Evolutionary conservation across 2,113 vertebrate genomes (phyloP).

Genomic region (Campylorhamphus procurvoides): DNA sequence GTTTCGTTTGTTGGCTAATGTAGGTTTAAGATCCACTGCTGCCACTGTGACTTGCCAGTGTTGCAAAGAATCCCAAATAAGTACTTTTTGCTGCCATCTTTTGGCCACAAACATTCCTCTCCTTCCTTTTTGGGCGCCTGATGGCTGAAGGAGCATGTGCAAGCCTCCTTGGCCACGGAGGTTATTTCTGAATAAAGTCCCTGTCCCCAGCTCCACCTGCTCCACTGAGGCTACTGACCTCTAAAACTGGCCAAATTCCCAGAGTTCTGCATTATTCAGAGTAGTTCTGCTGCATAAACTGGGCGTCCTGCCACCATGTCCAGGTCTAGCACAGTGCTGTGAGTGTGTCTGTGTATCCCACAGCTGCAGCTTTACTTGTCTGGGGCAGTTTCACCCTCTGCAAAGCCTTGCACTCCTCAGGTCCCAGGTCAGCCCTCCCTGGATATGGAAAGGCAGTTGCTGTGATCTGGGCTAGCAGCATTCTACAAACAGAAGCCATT

Average conservation of each 20-base stretch:
- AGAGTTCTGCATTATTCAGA: constrained; percentile 46
- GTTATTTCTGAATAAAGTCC: constrained; percentile 17
- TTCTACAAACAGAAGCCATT: neutral
- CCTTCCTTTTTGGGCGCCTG: neutral
- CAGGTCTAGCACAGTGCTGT: neutral
- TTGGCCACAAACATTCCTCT: constrained; percentile 40
- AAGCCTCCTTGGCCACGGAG: neutral
- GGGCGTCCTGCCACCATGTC: constrained; percentile 38
- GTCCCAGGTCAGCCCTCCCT: neutral
- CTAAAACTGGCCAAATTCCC: constrained; percentile 51
- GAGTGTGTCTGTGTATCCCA: neutral
- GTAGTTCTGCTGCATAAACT: constrained; percentile 51
- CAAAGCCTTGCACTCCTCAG: neutral
- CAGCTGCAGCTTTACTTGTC: neutral
- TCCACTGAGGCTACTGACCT: constrained; percentile 28
- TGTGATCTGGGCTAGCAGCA: neutral
- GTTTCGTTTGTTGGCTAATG: neutral
- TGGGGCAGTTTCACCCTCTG: neutral
- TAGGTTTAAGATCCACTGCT: neutral
- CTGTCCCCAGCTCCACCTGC: neutral
- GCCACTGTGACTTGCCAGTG: neutral
- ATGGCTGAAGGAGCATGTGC: constrained; percentile 26
- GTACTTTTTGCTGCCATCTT: constrained; percentile 68
- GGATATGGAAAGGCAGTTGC: neutral
- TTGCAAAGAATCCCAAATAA: neutral